Evolutionary conservation across 2,888 invertebrate genomes (phyloP), one percentile per base, ranked within the genome.

Genomic region (Meiosimyza platycephala): DNA sequence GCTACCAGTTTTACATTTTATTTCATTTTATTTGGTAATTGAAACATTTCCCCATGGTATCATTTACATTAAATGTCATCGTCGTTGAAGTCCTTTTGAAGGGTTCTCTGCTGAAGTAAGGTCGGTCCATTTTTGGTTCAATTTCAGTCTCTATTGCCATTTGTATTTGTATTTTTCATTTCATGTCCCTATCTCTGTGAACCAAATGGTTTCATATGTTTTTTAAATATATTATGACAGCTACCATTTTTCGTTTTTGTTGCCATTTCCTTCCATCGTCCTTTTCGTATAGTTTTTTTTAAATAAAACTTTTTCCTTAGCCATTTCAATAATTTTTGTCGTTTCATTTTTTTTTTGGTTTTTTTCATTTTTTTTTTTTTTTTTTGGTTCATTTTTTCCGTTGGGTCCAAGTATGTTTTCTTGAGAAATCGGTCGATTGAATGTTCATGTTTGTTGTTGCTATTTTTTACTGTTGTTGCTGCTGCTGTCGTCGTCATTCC

Each of bases 361-460:
- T 40, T 9, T 9, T 9, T 9, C 5, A 40, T 9, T 40, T 40
- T 40, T 66, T 67, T n/a, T n/a, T n/a, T n/a, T n/a, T n/a, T n/a
- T n/a, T 62, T 50, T 7, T 50, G 51, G n/a, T n/a, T 50, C 72
- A 57, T 66, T n/a, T n/a, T 22, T 28, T 48, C 70, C 54, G 9
- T 40, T 40, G 40, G 40, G 40, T 40, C 40, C 40, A 40, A 40
- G 40, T 1, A 40, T 40, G 40, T 40, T 40, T 40, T 40, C 40
- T 75, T 75, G 74, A 72, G 70, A 72, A 70, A 9, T 59, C 47
- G 57, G 65, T 48, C 51, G 52, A 40, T 40, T 67, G 63, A 71
- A 52, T 13, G 40, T 40, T 40, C 40, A 40, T 40, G 40, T 40
- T 9, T 40, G 40, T 40, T 28, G 28, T 28, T 28, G 28, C 4